Evolutionary conservation across 2,113 vertebrate genomes (phyloP).

Genomic region (Acanthochromis polyacanthus): DNA sequence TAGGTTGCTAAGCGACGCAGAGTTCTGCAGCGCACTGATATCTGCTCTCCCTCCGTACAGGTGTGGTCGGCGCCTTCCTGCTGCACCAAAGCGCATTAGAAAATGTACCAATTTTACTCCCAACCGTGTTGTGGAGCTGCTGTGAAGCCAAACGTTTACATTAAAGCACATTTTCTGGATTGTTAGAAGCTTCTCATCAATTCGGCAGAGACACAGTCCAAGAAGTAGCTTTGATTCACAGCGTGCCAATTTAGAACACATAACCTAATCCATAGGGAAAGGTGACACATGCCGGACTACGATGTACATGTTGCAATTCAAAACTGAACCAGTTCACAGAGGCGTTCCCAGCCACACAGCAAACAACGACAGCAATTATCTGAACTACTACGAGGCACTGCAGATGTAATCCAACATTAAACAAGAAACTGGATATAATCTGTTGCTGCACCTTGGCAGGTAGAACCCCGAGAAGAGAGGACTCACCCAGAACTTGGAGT

Average conservation of each 20-base stretch:
- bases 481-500: conserved; percentile 69
- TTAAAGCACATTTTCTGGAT: neutral
- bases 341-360: too few species aligned
- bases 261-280: too few species aligned
- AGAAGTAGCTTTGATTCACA: too few species aligned
- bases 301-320: too few species aligned
- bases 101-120: neutral
- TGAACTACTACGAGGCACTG: too few species aligned
- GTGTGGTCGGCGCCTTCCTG: neutral
- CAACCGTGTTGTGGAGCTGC: neutral
- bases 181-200: accelerated
- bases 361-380: too few species aligned
- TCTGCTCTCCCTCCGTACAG: neutral
- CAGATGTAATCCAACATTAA: too few species aligned
- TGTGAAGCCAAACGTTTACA: neutral
- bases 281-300: too few species aligned
- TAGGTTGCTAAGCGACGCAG: neutral
- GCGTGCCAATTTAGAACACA: too few species aligned
- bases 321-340: too few species aligned
- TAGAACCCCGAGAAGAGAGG: neutral
- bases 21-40: conserved; percentile 4
- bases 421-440: too few species aligned
- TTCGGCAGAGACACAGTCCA: neutral
- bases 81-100: neutral
- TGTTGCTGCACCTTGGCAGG: neutral